Conservation (phyloP, 2,888 invertebrate genomes). For the Cantharis nigra region DNA sequence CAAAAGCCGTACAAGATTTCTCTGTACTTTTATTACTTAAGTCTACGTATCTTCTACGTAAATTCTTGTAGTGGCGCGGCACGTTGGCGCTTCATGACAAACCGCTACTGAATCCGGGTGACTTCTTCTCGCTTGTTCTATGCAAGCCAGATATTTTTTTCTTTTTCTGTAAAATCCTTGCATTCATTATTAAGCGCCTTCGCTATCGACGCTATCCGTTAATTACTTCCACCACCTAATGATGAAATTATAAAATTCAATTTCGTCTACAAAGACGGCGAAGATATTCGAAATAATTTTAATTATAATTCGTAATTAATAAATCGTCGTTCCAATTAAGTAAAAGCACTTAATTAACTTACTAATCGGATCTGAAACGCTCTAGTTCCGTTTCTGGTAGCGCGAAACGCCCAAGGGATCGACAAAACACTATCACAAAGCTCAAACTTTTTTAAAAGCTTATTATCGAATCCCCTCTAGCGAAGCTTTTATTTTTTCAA, state of each 20-base stretch:
- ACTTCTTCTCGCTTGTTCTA: too few species aligned
- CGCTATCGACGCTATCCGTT: background rate
- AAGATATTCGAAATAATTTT: slow-evolving; percentile 32
- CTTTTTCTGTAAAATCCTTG: too few species aligned
- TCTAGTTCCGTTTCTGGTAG: slow-evolving; percentile 50
- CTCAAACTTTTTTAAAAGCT: slow-evolving; percentile 57
- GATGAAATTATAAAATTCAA: background rate
- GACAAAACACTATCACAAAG: slow-evolving; percentile 53
- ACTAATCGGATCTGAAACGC: slow-evolving; percentile 41
- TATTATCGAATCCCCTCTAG: slow-evolving; percentile 53
- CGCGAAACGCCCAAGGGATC: slow-evolving; percentile 45
- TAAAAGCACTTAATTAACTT: slow-evolving; percentile 56
- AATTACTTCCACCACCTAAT: background rate
- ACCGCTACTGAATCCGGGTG: too few species aligned
- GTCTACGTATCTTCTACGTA: too few species aligned
- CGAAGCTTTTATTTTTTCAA: slow-evolving; percentile 48
- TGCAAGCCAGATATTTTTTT: too few species aligned
- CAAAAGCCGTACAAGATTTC: too few species aligned
- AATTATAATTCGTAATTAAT: slow-evolving; percentile 55
- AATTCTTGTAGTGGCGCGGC: too few species aligned
- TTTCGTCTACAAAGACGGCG: background rate
- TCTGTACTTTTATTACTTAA: too few species aligned
- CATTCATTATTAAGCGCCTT: background rate
- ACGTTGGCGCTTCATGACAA: too few species aligned
- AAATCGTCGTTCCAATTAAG: slow-evolving; percentile 55